These are phyloP conservation scores for Hemithea aestivaria DNA, from an alignment of 2,888 invertebrate species.

Conservation along the genomic window DNA sequence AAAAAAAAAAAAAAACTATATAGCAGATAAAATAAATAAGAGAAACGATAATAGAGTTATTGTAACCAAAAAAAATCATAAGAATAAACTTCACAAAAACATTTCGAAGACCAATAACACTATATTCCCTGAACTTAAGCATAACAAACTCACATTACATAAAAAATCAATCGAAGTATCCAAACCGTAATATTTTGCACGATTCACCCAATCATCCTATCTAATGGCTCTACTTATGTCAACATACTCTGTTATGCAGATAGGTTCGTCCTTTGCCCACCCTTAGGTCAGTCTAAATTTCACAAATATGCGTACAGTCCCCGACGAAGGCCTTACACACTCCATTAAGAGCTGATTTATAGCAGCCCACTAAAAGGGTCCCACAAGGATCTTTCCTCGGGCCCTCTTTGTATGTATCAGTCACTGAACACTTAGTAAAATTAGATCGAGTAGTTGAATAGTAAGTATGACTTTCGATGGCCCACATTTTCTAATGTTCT, in stretches of 20 bases:
- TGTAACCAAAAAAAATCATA: neutral
- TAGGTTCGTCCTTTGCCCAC: conserved; percentile 30
- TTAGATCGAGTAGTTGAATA: too few species aligned
- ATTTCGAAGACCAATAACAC: conserved; percentile 4
- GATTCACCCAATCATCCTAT: conserved; percentile 35
- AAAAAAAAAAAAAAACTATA: too few species aligned
- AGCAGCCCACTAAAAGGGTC: conserved; percentile 69
- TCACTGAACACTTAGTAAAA: too few species aligned
- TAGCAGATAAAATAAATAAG: too few species aligned
- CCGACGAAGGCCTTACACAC: conserved; percentile 54
- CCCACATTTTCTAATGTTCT: too few species aligned
- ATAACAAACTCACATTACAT: too few species aligned
- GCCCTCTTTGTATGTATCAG: conserved; percentile 60
- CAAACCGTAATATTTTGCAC: neutral
- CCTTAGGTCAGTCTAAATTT: conserved; percentile 55
- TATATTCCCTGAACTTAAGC: too few species aligned
- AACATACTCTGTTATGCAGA: conserved; percentile 40
- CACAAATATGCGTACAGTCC: conserved; percentile 59
- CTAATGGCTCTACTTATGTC: conserved; percentile 41
- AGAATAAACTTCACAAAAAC: conserved; percentile 8
- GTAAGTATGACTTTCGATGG: too few species aligned
- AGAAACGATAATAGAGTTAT: too few species aligned
- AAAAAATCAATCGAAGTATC: neutral
- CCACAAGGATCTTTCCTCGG: conserved; percentile 60
- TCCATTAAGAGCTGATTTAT: conserved; percentile 75